phyloP scores from a whole-genome alignment of 2,113 vertebrate genomes.

The Rynchops niger region DNA sequence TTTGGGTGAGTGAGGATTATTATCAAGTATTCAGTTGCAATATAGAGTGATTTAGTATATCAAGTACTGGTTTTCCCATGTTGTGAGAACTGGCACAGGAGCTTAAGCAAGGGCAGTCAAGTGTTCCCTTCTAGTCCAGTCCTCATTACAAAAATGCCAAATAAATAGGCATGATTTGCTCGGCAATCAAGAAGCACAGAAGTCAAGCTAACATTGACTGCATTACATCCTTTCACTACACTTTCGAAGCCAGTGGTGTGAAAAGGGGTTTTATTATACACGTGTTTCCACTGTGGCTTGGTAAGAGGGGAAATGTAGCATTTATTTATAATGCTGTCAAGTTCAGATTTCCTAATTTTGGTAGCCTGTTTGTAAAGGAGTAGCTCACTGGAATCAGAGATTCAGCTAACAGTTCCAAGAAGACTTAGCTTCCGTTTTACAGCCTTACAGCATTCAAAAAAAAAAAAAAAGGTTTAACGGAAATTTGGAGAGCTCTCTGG shows the following conservation, averaged over 20 bases:
- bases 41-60: conserved; percentile 4
- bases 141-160: conserved; percentile 51
- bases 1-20: background rate
- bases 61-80: background rate
- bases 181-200: background rate
- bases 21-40: conserved; percentile 12
- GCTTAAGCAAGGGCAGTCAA: conserved; percentile 45
- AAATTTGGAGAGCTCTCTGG: background rate
- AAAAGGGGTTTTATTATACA: conserved; percentile 3
- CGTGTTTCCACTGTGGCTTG: conserved; percentile 32
- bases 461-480: background rate
- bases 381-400: background rate
- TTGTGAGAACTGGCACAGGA: background rate
- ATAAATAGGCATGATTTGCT: conserved; percentile 54
- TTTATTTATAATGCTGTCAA: conserved; percentile 36
- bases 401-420: background rate
- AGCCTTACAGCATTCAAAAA: background rate
- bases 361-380: background rate
- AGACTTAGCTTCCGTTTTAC: background rate
- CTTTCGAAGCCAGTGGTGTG: conserved; percentile 1
- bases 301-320: background rate
- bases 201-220: background rate
- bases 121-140: conserved; percentile 23
- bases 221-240: background rate
- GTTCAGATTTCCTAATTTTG: conserved; percentile 5